phyloP scores from a whole-genome alignment of 2,888 invertebrate species.

The Gordius sp. region DNA sequence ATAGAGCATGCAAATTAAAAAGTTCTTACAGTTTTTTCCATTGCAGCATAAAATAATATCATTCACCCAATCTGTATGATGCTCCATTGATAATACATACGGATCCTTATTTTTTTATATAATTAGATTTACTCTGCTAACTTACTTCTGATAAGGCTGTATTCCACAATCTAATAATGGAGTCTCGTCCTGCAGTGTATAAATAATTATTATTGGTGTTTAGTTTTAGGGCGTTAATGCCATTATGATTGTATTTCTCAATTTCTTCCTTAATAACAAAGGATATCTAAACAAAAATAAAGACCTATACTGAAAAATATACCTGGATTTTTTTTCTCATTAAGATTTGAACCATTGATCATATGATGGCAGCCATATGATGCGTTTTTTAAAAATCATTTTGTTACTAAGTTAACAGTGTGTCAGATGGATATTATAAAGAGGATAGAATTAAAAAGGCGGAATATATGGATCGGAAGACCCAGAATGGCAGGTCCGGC shows the following conservation, averaged over 20 bases:
- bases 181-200: conserved; percentile 83
- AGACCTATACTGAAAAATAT: background rate
- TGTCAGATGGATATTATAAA: too few relatives aligned
- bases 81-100: conserved; percentile 86
- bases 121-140: conserved; percentile 16
- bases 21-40: conserved; percentile 57
- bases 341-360: too few relatives aligned
- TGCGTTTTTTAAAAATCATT: too few relatives aligned
- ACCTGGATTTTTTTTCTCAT: background rate
- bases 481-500: too few relatives aligned
- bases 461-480: too few relatives aligned
- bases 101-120: conserved; percentile 34
- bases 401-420: too few relatives aligned
- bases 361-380: too few relatives aligned
- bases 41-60: conserved; percentile 90
- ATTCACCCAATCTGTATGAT: conserved; percentile 99
- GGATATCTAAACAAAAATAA: conserved; percentile 43
- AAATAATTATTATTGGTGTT: conserved; percentile 59
- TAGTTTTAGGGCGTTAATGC: conserved; percentile 75
- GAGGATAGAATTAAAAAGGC: too few relatives aligned
- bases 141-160: conserved; percentile 30
- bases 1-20: conserved; percentile 15
- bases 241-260: conserved; percentile 71
- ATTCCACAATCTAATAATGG: conserved; percentile 59
- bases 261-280: conserved; percentile 88